Conservation (phyloP, 2,113 vertebrate genomes). For the Crotophaga sulcirostris region DNA sequence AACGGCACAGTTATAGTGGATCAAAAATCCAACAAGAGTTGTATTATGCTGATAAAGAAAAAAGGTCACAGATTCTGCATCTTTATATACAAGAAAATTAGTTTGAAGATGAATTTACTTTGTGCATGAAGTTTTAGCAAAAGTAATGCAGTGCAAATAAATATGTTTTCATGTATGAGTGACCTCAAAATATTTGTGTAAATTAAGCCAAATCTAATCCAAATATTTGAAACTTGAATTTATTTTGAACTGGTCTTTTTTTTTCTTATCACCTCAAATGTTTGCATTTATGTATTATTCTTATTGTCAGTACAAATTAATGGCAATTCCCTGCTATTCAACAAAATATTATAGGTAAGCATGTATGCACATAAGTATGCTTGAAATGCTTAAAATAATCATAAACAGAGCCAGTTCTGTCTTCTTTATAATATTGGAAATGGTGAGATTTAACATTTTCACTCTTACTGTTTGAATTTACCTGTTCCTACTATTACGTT, state of each 20-base stretch:
- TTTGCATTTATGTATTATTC: background rate
- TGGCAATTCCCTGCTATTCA: background rate
- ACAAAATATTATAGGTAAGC: background rate
- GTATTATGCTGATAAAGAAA: background rate
- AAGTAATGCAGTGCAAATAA: background rate
- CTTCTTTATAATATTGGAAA: background rate
- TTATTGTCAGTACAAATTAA: background rate
- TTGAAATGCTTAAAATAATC: background rate
- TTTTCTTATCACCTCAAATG: background rate
- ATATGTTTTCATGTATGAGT: background rate
- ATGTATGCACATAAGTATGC: background rate
- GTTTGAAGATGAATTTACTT: background rate
- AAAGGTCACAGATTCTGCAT: background rate
- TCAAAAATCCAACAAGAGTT: background rate
- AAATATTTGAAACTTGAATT: background rate
- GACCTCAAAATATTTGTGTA: background rate
- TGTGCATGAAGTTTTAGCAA: background rate
- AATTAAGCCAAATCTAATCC: background rate
- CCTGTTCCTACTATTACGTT: fast-evolving
- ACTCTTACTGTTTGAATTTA: background rate
- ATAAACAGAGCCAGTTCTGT: background rate
- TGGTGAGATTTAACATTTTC: background rate
- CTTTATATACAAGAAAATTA: background rate
- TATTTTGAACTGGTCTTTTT: background rate
- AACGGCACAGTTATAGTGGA: background rate